Evolutionary conservation across 2,113 vertebrate genomes (phyloP), one percentile per base, ranked within the genome.

Genomic region (Neolamprologus kungweensis): DNA sequence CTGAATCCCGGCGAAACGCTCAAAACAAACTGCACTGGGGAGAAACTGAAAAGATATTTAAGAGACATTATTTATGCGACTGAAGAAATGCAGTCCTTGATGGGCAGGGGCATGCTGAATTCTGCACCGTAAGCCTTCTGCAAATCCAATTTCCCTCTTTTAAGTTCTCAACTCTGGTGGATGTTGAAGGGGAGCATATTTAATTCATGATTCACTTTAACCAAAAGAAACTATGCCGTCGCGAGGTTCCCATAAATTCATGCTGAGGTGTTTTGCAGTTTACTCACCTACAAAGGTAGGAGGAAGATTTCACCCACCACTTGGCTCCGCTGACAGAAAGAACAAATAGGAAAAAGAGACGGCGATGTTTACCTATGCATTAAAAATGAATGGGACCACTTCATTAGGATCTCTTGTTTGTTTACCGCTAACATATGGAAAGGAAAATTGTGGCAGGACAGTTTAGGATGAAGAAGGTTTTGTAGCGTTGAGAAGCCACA

Each of bases 171-270:
- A 60, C 87, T 71, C 83, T 37, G 83, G 81, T 82, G 78, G 84
- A 85, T 81, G 82, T 92, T 90, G 87, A 94, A 91, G 82, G 82
- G 58, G 84, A 55, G 80, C 89, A 93, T 95, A 91, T 92, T 92
- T 93, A 93, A 93, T 93, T 92, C 90, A 94, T 93, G 93, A 92
- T 89, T 90, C 54, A 60, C 78, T 92, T 71, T 53, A 82, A 92
- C 91, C 85, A 84, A 87, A 92, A 93, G 85, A 86, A 89, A 92
- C 85, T 73, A 81, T 87, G 84, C 91, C 7, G 11, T 88, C n/a
- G 86, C 51, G 63, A 85, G 80, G 85, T 92, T 79, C 51, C 91
- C 86, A 85, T 80, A 89, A 85, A 91, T 85, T 86, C 80, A 90
- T 11, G 33, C 50, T 28, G 88, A 92, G 94, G 79, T 84, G 84